Conservation (phyloP, 2,797 vertebrate genomes). For the Microctenopoma lineatum region DNA sequence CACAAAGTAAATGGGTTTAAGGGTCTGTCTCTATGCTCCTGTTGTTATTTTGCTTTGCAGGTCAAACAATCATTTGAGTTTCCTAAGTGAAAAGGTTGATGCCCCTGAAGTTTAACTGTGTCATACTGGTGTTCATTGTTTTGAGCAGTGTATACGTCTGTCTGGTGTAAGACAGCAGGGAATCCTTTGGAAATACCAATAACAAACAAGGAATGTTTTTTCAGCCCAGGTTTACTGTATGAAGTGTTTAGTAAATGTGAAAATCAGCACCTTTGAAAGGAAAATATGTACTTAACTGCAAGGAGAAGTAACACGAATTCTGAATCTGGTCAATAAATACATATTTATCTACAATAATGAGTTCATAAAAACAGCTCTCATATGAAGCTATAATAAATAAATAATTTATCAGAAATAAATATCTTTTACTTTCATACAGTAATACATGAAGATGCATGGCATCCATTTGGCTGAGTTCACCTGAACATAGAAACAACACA, state of each 20-base stretch:
- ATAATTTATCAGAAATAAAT: constrained; percentile 89
- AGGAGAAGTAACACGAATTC: constrained; percentile 53
- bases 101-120: too few relatives aligned
- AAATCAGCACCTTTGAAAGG: constrained; percentile 34
- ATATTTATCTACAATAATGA: constrained; percentile 72
- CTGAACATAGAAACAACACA: constrained; percentile 67
- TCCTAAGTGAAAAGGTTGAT: too few relatives aligned
- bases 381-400: constrained; percentile 87
- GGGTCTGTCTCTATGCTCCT: too few relatives aligned
- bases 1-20: too few relatives aligned
- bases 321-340: constrained; percentile 82
- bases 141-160: too few relatives aligned
- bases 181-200: not conserved
- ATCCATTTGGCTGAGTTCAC: constrained; percentile 83
- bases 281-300: constrained; percentile 2
- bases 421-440: constrained; percentile 84
- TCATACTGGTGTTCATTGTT: too few relatives aligned
- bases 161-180: not conserved
- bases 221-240: constrained; percentile 3
- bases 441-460: constrained; percentile 86
- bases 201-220: constrained; percentile 5
- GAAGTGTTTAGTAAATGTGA: constrained; percentile 16
- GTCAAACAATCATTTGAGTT: too few relatives aligned
- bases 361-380: constrained; percentile 78
- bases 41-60: too few relatives aligned